Evolutionary conservation across 2,888 invertebrate genomes (phyloP).

Genomic region (Nymphalis urticae): DNA sequence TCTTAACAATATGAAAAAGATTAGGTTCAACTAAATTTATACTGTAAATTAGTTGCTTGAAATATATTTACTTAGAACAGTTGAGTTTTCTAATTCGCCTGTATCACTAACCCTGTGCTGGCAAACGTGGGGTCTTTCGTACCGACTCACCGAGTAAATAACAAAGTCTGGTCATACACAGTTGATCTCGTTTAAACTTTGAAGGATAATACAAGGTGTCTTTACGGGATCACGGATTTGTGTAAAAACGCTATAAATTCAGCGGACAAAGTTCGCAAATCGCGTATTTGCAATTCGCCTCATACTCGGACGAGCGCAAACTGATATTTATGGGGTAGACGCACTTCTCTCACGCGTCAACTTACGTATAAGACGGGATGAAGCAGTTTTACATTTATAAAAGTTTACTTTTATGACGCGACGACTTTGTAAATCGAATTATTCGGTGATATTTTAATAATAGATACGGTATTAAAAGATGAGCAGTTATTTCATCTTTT

Average conservation of each 20-base stretch:
- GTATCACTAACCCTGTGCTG: slow-evolving; percentile 9
- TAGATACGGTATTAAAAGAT: background rate
- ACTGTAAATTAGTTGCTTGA: too few species aligned
- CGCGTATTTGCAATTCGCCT: slow-evolving; percentile 70
- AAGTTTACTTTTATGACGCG: slow-evolving; percentile 4
- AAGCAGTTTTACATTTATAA: slow-evolving; percentile 5
- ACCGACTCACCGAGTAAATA: slow-evolving; percentile 25
- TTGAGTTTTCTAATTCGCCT: background rate
- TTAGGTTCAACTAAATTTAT: too few species aligned
- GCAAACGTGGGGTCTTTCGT: slow-evolving; percentile 22
- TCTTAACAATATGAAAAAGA: too few species aligned
- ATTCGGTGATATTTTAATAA: background rate
- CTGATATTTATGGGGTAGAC: slow-evolving; percentile 72
- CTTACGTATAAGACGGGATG: slow-evolving; percentile 12
- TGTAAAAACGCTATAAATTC: slow-evolving; percentile 55
- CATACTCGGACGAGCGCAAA: slow-evolving; percentile 55
- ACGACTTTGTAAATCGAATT: slow-evolving; percentile 7
- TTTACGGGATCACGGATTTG: slow-evolving; percentile 49
- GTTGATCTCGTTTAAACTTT: slow-evolving; percentile 42
- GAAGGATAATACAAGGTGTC: slow-evolving; percentile 59
- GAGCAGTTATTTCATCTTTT: too few species aligned
- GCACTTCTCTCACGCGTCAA: slow-evolving; percentile 39
- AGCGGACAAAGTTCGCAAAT: slow-evolving; percentile 61
- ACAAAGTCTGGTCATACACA: slow-evolving; percentile 26
- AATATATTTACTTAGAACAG: background rate